Conservation (phyloP, 2,113 vertebrate species). For the Sakesphorus luctuosus region DNA sequence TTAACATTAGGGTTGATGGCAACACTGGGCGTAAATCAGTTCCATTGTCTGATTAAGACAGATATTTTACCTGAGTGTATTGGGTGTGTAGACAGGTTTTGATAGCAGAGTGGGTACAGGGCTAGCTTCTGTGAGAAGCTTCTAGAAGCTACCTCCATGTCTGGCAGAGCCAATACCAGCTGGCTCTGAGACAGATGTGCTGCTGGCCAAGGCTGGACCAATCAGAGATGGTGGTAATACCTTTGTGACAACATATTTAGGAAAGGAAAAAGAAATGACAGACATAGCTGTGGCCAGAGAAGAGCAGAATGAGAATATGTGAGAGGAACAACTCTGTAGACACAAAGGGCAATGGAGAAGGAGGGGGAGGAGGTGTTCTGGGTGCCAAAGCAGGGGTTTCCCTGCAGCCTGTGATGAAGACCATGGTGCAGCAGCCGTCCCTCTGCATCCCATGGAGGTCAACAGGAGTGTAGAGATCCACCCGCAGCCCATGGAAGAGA, state of each 20-base stretch:
- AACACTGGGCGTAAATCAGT: background rate
- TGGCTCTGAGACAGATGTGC: background rate
- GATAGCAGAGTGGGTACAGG: background rate
- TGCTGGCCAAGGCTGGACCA: background rate
- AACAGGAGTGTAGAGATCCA: background rate
- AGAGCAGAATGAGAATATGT: background rate
- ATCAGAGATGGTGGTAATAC: background rate
- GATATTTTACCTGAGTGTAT: background rate
- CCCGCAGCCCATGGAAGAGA: background rate
- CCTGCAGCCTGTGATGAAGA: background rate
- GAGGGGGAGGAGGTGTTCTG: background rate
- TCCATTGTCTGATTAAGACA: background rate
- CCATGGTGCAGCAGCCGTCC: background rate
- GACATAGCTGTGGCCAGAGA: background rate
- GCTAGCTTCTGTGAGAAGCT: background rate
- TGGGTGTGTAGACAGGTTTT: background rate
- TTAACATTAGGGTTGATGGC: background rate
- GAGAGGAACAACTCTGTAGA: background rate
- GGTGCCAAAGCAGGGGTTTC: background rate
- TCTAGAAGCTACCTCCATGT: background rate
- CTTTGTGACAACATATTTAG: background rate
- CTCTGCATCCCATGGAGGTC: background rate
- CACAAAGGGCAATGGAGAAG: background rate
- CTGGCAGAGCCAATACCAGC: background rate
- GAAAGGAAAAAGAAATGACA: background rate